phyloP scores from a whole-genome alignment of 2,888 invertebrate genomes.

The Lasioglossum villosulum region DNA sequence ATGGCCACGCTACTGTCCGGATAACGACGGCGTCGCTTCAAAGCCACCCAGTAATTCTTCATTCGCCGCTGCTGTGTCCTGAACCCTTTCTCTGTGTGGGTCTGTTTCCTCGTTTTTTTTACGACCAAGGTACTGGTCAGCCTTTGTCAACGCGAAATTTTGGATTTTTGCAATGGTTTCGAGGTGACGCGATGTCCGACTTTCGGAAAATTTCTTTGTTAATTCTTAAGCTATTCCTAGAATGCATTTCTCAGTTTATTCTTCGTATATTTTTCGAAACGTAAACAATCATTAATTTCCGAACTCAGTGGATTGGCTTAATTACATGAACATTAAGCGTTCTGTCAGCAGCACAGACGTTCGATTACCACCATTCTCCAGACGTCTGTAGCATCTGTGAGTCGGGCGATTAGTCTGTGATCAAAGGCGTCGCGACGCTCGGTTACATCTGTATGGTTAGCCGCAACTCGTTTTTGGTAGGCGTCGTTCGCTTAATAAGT shows the following conservation, averaged over 20 bases:
- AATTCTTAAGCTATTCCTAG: too few species aligned
- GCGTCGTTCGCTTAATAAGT: conserved; percentile 1
- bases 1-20: conserved; percentile 48
- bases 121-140: background rate
- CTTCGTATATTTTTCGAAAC: background rate
- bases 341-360: background rate
- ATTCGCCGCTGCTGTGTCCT: background rate
- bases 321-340: background rate
- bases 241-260: too few species aligned
- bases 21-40: conserved; percentile 47
- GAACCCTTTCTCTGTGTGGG: background rate
- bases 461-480: background rate
- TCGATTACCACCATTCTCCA: background rate
- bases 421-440: background rate
- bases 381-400: background rate
- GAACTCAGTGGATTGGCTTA: background rate
- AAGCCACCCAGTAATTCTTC: conserved; percentile 44
- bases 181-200: background rate
- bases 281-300: background rate
- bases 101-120: background rate
- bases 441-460: background rate
- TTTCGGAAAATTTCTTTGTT: too few species aligned
- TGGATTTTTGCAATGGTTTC: background rate
- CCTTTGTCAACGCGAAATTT: background rate
- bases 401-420: background rate